Percentiles rank a stretch among this genome's conserved stretches.
Conservation (phyloP, 2,113 vertebrate genomes). For the Gallinago undulata region DNA sequence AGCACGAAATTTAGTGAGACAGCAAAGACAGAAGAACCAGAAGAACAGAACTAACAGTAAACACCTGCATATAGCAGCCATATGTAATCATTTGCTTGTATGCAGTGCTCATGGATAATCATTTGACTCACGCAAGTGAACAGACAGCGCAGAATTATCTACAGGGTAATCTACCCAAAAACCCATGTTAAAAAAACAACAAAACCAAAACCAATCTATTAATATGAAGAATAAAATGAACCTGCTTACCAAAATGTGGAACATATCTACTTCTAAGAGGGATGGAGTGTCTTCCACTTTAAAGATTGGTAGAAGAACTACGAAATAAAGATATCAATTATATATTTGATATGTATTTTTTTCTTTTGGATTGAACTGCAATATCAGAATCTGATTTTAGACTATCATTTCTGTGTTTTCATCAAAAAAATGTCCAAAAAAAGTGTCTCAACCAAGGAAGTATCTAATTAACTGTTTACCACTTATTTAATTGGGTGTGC, state of each 20-base stretch:
- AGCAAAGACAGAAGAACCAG: background rate
- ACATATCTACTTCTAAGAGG: slow-evolving; percentile 90
- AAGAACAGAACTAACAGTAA: background rate
- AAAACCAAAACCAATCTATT: background rate
- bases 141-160: background rate
- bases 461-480: background rate
- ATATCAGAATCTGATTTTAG: background rate
- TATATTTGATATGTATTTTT: background rate
- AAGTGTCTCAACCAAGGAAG: background rate
- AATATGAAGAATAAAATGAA: background rate
- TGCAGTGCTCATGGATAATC: background rate
- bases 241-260: slow-evolving; percentile 90
- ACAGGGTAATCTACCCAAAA: background rate
- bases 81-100: background rate
- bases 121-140: background rate
- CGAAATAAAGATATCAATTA: slow-evolving; percentile 11
- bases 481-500: background rate
- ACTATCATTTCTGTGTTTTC: background rate
- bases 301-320: slow-evolving; percentile 86
- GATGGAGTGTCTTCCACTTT: slow-evolving; percentile 85
- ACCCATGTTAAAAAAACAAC: background rate
- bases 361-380: background rate
- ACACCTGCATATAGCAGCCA: background rate
- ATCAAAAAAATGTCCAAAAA: background rate
- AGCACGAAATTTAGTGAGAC: background rate